phyloP scores from a whole-genome alignment of 2,113 vertebrate species.

The Nothoprocta perdicaria region DNA sequence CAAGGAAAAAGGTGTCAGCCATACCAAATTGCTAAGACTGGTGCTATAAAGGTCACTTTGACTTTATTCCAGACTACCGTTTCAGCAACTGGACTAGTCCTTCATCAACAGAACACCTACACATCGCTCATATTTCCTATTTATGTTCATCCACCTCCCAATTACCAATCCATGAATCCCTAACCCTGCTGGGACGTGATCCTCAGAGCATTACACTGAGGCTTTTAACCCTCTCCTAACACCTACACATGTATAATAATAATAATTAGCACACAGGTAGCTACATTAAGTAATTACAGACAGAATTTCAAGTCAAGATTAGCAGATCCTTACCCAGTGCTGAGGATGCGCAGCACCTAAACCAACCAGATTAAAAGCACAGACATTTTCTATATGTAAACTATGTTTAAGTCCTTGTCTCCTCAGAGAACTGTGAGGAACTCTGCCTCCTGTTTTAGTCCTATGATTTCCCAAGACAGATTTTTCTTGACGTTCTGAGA shows the following conservation, averaged over 20 bases:
- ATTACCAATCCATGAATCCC: conserved; percentile 2
- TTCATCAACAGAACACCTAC: conserved; percentile 9
- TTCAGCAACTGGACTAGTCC: neutral
- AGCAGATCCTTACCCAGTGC: neutral
- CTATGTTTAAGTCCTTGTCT: neutral
- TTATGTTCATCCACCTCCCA: conserved; percentile 14
- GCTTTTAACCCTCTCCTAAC: conserved; percentile 54
- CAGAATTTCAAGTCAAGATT: neutral
- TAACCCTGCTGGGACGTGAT: conserved; percentile 32
- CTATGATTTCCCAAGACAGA: neutral
- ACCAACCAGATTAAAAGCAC: neutral
- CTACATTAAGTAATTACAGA: neutral
- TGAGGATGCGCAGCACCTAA: neutral
- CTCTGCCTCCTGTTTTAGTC: neutral
- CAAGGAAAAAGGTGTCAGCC: neutral
- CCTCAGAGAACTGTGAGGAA: neutral
- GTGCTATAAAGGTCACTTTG: neutral
- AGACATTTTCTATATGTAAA: neutral
- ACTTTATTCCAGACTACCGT: accelerated
- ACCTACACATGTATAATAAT: neutral
- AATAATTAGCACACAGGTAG: neutral
- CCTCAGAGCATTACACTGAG: neutral
- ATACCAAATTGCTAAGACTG: neutral
- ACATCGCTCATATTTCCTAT: neutral
- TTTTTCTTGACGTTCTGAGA: neutral